Percentiles rank a stretch among this genome's conserved stretches.
These are phyloP conservation scores for Eledona agricola DNA, from an alignment of 2,888 invertebrate genomes.

Conservation along the genomic window DNA sequence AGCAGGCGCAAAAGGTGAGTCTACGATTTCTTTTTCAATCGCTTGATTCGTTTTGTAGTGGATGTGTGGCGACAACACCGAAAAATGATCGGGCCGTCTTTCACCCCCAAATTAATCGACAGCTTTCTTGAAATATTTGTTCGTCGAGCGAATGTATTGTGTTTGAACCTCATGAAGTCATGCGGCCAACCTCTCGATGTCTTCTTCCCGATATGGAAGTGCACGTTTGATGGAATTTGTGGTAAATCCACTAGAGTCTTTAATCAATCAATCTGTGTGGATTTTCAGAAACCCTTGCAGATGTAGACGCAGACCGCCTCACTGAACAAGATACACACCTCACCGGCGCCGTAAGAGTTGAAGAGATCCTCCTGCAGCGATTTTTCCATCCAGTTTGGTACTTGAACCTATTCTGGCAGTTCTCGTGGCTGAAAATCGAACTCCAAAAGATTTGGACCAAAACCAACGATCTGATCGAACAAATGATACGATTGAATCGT, in stretches of 20 bases:
- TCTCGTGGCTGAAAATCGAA: constrained; percentile 2
- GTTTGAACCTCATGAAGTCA: background rate
- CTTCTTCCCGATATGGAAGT: constrained; percentile 4
- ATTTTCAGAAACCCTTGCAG: constrained; percentile 11
- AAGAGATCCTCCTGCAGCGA: constrained; percentile 9
- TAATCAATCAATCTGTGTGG: background rate
- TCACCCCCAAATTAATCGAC: no score
- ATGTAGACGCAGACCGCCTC: constrained; percentile 2
- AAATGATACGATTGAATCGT: constrained; percentile 1
- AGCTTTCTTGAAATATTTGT: constrained; percentile 3
- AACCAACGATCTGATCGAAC: constrained; percentile 2
- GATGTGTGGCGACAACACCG: background rate
- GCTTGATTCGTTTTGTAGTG: background rate
- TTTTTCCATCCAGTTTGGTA: constrained; percentile 12
- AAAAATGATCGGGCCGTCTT: no score
- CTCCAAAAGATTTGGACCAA: constrained; percentile 5
- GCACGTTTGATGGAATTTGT: constrained; percentile 11
- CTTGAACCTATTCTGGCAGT: constrained; percentile 8
- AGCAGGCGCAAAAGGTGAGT: constrained; percentile 15
- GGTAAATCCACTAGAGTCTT: no score
- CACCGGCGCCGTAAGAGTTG: constrained; percentile 3
- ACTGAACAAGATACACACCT: constrained; percentile 1
- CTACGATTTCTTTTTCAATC: background rate
- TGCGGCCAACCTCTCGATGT: constrained; percentile 2
- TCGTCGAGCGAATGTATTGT: constrained; percentile 3